Evolutionary conservation across 2,797 vertebrate genomes (phyloP).

Genomic region (Hoplostethus atlanticus): DNA sequence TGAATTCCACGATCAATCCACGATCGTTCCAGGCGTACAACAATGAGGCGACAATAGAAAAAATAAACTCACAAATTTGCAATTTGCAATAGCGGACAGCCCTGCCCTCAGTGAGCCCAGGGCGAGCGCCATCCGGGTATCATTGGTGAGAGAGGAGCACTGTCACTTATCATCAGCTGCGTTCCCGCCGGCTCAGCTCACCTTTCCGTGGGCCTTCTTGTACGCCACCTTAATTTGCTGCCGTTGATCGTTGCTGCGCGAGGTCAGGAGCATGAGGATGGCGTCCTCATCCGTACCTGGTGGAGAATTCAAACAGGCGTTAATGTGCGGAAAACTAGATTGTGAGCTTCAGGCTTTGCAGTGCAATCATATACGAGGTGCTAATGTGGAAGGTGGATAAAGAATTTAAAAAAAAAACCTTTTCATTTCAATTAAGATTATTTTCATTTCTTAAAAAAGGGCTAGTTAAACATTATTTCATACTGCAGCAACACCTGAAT

Average conservation of each 20-base stretch:
- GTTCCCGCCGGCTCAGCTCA: constrained; percentile 66
- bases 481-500: no score
- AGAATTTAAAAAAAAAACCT: neutral
- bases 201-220: constrained; percentile 94
- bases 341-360: neutral
- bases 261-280: constrained; percentile 88
- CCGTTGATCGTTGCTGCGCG: constrained; percentile 92
- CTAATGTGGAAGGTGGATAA: neutral
- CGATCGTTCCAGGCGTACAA: neutral
- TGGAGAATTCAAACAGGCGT: constrained; percentile 27
- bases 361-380: neutral
- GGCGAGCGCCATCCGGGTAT: neutral
- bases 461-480: neutral
- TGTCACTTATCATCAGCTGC: constrained; percentile 18
- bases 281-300: constrained; percentile 94
- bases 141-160: constrained; percentile 1
- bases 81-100: neutral
- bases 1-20: neutral
- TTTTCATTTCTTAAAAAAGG: no score
- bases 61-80: neutral
- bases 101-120: no score
- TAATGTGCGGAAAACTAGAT: neutral
- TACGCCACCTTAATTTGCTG: constrained; percentile 91
- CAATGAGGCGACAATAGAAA: neutral
- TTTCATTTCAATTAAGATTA: neutral